phyloP scores from a whole-genome alignment of 2,888 invertebrate genomes.

The Apodemia zela region DNA sequence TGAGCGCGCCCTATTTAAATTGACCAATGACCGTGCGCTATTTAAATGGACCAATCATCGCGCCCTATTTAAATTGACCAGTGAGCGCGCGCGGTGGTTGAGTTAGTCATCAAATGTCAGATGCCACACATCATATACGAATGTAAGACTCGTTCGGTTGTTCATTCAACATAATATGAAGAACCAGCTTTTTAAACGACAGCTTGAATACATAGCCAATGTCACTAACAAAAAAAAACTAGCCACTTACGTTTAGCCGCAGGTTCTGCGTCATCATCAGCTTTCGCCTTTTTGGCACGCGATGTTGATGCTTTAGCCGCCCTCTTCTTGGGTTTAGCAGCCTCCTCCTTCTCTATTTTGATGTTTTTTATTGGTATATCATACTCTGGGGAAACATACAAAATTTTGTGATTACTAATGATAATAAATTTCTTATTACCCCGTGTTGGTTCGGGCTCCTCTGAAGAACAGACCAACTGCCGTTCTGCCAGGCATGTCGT shows the following conservation, averaged over 20 bases:
- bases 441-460: no score
- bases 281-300: constrained; percentile 53
- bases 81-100: no score
- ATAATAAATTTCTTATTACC: no score
- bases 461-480: no score
- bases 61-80: no score
- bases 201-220: constrained; percentile 19
- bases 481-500: no score
- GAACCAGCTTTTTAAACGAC: neutral
- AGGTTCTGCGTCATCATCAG: constrained; percentile 43
- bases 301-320: constrained; percentile 48
- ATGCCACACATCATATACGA: no score
- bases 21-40: no score
- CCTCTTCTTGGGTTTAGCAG: constrained; percentile 56
- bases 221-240: constrained; percentile 32
- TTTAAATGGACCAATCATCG: no score
- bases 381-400: constrained; percentile 46
- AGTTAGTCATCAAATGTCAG: no score
- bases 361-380: constrained; percentile 52
- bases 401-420: neutral
- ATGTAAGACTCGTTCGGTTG: no score
- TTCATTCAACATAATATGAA: neutral
- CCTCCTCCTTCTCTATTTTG: constrained; percentile 50
- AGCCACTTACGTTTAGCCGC: constrained; percentile 65
- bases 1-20: no score